Evolutionary conservation across 2,113 vertebrate species (phyloP).

Genomic region (Toxotes jaculatrix): DNA sequence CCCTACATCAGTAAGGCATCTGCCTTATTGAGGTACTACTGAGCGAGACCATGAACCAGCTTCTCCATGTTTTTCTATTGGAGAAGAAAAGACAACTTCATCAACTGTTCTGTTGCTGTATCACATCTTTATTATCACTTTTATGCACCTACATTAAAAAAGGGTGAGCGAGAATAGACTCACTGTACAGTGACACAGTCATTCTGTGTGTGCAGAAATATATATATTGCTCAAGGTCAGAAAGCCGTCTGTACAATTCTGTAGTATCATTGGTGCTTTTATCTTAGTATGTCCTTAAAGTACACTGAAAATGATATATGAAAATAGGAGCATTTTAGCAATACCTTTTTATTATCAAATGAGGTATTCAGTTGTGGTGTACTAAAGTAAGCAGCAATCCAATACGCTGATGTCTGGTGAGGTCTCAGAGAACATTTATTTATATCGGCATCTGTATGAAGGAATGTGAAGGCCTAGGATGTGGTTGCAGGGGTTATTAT

Average conservation of each 20-base stretch:
- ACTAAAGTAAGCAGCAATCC: background rate
- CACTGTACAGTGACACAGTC: background rate
- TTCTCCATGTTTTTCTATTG: background rate
- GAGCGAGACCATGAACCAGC: background rate
- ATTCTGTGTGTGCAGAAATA: background rate
- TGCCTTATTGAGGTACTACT: background rate
- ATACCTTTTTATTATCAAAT: conserved; percentile 6
- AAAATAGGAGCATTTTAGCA: background rate
- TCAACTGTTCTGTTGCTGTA: background rate
- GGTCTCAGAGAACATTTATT: conserved; percentile 20
- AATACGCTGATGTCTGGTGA: background rate
- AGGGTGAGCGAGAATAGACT: background rate
- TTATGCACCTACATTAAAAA: background rate
- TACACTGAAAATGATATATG: background rate
- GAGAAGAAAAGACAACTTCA: background rate
- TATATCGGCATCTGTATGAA: conserved; percentile 37
- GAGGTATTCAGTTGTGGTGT: background rate
- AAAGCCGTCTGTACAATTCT: background rate
- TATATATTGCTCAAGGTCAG: conserved; percentile 1
- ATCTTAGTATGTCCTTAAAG: background rate
- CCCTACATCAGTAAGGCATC: background rate
- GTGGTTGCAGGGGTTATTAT: conserved; percentile 53
- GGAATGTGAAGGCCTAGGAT: conserved; percentile 22
- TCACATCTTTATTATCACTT: background rate
- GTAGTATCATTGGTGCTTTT: background rate